phyloP scores from a whole-genome alignment of 2,888 invertebrate species.

The Agrotis exclamationis region DNA sequence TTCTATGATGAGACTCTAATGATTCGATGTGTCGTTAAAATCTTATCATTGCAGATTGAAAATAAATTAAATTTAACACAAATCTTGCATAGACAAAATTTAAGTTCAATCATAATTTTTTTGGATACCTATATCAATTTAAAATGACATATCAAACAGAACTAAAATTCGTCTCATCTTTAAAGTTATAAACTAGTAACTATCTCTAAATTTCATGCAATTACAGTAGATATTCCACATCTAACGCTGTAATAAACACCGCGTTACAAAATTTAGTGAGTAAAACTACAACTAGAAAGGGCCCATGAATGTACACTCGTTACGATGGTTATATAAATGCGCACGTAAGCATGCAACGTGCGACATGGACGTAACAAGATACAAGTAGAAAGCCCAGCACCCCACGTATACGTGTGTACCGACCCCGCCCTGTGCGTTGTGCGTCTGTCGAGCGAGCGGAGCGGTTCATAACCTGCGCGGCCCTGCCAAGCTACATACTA shows the following conservation, averaged over 20 bases:
- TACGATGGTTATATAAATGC: constrained; percentile 67
- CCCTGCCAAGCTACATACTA: constrained; percentile 52
- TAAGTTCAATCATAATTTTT: constrained; percentile 53
- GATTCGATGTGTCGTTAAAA: constrained; percentile 58
- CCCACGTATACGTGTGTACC: constrained; percentile 58
- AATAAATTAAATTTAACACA: constrained; percentile 38
- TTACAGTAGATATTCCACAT: constrained; percentile 74
- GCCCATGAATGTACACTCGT: constrained; percentile 72
- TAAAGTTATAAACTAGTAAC: constrained; percentile 79
- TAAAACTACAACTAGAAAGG: constrained; percentile 73
- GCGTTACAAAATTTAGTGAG: constrained; percentile 67
- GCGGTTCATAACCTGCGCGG: constrained; percentile 51
- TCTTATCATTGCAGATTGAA: constrained; percentile 31
- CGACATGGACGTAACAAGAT: constrained; percentile 66
- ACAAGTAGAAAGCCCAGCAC: constrained; percentile 75
- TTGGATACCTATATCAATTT: constrained; percentile 39
- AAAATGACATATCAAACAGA: constrained; percentile 58
- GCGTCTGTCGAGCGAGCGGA: constrained; percentile 51
- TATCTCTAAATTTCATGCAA: constrained; percentile 85
- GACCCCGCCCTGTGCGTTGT: constrained; percentile 51
- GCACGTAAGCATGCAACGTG: constrained; percentile 78
- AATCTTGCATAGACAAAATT: constrained; percentile 40
- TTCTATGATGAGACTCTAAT: constrained; percentile 61
- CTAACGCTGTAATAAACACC: constrained; percentile 68
- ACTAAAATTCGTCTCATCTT: constrained; percentile 70